Evolutionary conservation across 2,113 vertebrate species (phyloP).

Genomic region (Tenebrosternarchus preto): DNA sequence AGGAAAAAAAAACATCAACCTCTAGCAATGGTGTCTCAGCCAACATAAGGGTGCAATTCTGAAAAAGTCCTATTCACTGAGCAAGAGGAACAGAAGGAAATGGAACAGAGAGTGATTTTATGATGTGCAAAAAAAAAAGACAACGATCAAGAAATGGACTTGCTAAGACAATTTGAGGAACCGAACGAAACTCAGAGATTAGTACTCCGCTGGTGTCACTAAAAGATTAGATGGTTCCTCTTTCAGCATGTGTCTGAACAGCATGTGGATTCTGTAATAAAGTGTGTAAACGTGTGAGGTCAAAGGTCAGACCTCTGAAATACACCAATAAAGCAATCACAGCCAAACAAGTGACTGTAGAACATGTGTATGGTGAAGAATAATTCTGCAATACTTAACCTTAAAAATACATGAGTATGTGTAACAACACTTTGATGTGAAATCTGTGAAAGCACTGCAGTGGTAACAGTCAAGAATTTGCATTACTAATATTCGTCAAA

Average conservation of each 20-base stretch:
- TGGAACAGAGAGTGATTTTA: not conserved
- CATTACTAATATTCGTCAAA: slow-evolving; percentile 36
- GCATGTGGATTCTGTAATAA: slow-evolving; percentile 42
- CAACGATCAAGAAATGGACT: slow-evolving; percentile 22
- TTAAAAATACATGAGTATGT: slow-evolving; percentile 36
- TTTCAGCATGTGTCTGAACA: slow-evolving; percentile 34
- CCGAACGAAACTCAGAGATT: slow-evolving; percentile 31
- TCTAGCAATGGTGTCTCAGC: slow-evolving; percentile 39
- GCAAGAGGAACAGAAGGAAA: not conserved
- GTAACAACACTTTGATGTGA: not conserved
- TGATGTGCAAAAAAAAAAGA: not conserved
- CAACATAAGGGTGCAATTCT: slow-evolving; percentile 13
- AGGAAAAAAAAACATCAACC: slow-evolving; percentile 26
- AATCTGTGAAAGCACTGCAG: slow-evolving; percentile 35
- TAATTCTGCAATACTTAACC: slow-evolving; percentile 12
- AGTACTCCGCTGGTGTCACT: slow-evolving; percentile 42
- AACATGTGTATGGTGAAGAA: not conserved
- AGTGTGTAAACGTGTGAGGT: slow-evolving; percentile 45
- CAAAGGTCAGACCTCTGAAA: slow-evolving; percentile 30
- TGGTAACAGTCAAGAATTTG: slow-evolving; percentile 53
- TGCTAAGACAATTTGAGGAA: slow-evolving; percentile 27
- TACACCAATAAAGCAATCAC: slow-evolving; percentile 25
- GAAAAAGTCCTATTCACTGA: slow-evolving; percentile 24
- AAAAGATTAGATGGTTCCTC: slow-evolving; percentile 28
- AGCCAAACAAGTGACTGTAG: slow-evolving; percentile 31